phyloP scores from a whole-genome alignment of 2,797 vertebrate species.

The Alosa sapidissima region DNA sequence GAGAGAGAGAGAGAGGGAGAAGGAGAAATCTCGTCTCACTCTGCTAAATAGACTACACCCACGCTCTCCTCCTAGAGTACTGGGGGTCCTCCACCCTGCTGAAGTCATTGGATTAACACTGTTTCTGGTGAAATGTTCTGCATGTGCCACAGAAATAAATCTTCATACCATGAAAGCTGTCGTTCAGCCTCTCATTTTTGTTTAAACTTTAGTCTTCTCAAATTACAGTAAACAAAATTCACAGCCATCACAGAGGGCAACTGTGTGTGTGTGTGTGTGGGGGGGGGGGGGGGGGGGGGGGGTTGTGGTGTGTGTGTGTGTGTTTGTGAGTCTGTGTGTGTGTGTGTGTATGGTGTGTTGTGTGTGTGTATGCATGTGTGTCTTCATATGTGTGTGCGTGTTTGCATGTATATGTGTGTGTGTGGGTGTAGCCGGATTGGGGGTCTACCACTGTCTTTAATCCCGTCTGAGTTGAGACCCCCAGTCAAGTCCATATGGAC shows the following conservation, averaged over 20 bases:
- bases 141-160: too few species aligned
- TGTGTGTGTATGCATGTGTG: background rate
- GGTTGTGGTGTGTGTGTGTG: background rate
- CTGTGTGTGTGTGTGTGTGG: background rate
- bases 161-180: background rate
- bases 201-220: background rate
- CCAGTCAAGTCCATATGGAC: constrained; percentile 31
- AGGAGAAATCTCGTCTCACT: background rate
- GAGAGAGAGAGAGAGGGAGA: background rate
- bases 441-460: constrained; percentile 5
- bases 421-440: constrained; percentile 15
- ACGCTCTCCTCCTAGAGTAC: background rate
- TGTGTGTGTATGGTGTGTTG: background rate
- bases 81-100: background rate
- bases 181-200: background rate
- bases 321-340: background rate
- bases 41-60: background rate
- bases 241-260: background rate
- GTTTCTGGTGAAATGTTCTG: background rate
- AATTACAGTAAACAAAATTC: background rate
- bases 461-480: constrained; percentile 27
- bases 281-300: constrained; percentile 22
- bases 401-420: background rate
- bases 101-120: background rate
- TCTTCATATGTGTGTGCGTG: background rate